Evolutionary conservation across 2,888 invertebrate genomes (phyloP).

Genomic region (Leistus spinibarbis): DNA sequence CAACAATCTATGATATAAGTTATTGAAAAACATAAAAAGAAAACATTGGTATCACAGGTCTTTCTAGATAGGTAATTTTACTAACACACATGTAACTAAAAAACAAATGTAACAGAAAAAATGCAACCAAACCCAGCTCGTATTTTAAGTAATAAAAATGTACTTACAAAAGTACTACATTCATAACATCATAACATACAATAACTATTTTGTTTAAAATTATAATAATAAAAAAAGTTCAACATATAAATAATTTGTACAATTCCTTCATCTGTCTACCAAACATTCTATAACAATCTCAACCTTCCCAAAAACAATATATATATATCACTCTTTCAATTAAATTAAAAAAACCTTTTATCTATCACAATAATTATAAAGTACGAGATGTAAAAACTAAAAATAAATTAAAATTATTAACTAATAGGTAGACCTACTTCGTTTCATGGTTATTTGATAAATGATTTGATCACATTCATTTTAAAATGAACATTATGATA

Average conservation of each 20-base stretch:
- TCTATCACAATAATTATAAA: neutral
- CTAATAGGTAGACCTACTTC: neutral
- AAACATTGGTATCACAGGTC: conserved; percentile 40
- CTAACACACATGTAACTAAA: conserved; percentile 25
- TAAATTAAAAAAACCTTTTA: neutral
- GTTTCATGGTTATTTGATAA: neutral
- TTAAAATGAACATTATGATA: neutral
- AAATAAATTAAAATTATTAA: neutral
- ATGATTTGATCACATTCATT: neutral
- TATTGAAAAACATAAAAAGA: conserved; percentile 37
- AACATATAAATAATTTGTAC: conserved; percentile 9
- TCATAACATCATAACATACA: neutral
- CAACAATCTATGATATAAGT: conserved; percentile 38
- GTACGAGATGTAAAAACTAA: neutral
- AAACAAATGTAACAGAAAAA: conserved; percentile 27
- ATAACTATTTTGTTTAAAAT: neutral
- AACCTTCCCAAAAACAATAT: neutral
- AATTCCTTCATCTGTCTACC: neutral
- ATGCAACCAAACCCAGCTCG: conserved; percentile 27
- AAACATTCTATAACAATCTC: neutral
- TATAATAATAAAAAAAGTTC: neutral
- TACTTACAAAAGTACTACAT: neutral
- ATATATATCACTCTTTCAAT: neutral
- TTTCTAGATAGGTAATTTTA: conserved; percentile 38
- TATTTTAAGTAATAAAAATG: conserved; percentile 2